Evolutionary conservation across 2,888 invertebrate species (phyloP), one percentile per base, ranked within the genome.

Genomic region (Anthrax anthrax): DNA sequence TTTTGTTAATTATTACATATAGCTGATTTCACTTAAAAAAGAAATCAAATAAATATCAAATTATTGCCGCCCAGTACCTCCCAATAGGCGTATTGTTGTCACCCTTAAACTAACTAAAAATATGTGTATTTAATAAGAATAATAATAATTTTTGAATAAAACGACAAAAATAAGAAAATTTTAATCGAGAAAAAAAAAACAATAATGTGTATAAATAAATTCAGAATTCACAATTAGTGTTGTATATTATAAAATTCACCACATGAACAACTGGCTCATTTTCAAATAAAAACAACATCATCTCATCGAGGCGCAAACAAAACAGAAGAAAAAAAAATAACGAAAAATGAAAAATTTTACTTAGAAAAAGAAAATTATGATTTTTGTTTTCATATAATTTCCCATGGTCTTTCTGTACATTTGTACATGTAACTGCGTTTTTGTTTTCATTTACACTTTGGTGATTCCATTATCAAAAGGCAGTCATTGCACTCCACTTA

Each of bases 41-140:
- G 8, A 23, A 23, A 23, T 23, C 4, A 6, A 23, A 32, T 12
- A 32, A 27, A 27, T 5, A 9, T 12, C 29, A 12, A 32, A 53
- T 53, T 53, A 53, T 52, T 54, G 49, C 54, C 54, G 50, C 54
- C 54, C 54, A 46, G 29, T 42, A 38, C 42, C 46, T 42, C 46
- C 46, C 39, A 51, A 51, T 50, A 51, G 54, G 54, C 54, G 54
- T 54, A 54, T 54, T 54, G 52, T 54, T 54, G 51, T 51, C 47
- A 37, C 27, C 23, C 23, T 23, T 23, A 23, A 8, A 23, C 8
- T 6, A 6, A 23, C 23, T 6, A 4, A 23, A 23, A 23, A 6
- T 4, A 23, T 23, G 23, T 23, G 23, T 6, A 23, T 23, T 6
- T 23, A 8, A n/a, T n/a, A n/a, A n/a, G n/a, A n/a, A n/a, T n/a